These are phyloP conservation scores for Neoseiulus cucumeris DNA, from an alignment of 1,140 invertebrate genomes.

Conservation along the genomic window DNA sequence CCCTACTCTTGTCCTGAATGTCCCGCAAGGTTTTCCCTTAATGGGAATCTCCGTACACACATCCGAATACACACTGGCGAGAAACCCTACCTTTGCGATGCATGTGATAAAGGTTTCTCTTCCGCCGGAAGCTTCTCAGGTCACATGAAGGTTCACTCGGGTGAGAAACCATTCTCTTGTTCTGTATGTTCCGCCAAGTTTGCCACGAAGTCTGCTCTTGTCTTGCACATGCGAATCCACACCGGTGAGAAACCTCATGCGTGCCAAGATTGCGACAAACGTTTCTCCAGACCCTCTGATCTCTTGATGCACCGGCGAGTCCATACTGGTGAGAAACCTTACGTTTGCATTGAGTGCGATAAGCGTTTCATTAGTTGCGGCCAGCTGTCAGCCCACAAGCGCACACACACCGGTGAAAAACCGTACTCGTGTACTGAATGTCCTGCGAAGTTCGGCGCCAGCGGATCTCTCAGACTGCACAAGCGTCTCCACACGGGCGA, in stretches of 20 bases:
- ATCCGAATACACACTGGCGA: conserved; percentile 28
- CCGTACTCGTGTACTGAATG: no score
- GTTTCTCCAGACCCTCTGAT: no score
- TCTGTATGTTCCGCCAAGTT: conserved; percentile 37
- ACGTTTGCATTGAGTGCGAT: no score
- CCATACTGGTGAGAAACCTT: no score
- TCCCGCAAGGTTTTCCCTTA: not conserved
- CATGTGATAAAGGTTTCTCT: conserved; percentile 30
- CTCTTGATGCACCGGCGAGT: no score
- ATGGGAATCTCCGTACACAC: conserved; percentile 16
- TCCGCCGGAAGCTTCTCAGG: conserved; percentile 29
- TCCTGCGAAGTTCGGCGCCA: not conserved
- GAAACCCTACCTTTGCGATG: conserved; percentile 32
- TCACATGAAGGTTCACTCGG: conserved; percentile 42
- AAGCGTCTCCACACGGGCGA: not conserved
- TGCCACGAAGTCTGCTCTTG: not conserved
- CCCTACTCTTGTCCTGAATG: no score
- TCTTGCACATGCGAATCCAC: conserved; percentile 15
- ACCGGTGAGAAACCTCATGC: conserved; percentile 13
- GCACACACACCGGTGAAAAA: no score
- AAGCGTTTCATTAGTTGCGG: no score
- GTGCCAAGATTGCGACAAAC: not conserved
- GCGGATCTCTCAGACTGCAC: not conserved
- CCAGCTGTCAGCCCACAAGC: no score
- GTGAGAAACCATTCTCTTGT: conserved; percentile 55